Conservation (phyloP, 2,888 invertebrate species). For the Lasioglossum calceatum region DNA sequence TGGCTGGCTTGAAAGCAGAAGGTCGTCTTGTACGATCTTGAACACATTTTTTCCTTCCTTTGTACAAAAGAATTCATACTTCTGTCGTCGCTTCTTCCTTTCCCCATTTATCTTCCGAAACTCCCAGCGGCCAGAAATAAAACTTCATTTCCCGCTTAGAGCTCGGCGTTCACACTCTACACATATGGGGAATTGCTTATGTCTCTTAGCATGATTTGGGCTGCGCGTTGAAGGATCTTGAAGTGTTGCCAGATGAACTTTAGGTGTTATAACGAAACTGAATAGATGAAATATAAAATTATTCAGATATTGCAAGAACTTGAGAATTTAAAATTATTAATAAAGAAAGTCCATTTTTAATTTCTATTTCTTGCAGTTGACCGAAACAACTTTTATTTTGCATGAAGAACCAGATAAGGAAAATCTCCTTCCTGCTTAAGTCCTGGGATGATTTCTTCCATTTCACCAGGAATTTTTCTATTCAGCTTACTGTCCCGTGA, state of each 20-base stretch:
- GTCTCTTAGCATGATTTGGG: background rate
- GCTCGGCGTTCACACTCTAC: background rate
- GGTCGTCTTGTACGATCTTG: background rate
- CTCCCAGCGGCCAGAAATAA: background rate
- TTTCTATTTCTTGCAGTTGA: background rate
- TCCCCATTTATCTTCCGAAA: background rate
- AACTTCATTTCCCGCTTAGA: background rate
- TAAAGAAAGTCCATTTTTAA: background rate
- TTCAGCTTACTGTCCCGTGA: background rate
- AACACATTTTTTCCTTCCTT: background rate
- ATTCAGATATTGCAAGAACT: background rate
- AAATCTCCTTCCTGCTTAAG: background rate
- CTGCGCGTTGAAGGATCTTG: background rate
- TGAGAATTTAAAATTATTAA: background rate
- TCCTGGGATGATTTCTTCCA: background rate
- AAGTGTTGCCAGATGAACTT: too few species aligned
- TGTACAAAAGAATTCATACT: background rate
- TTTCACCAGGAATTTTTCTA: background rate
- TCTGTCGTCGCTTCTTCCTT: constrained; percentile 12
- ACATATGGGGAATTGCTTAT: background rate
- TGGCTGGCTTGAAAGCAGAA: background rate
- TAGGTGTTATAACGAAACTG: background rate
- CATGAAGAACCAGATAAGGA: background rate
- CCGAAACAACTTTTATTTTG: background rate
- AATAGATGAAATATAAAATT: background rate